Conservation (phyloP, 2,888 invertebrate species). For the Eristalinus sepulchralis region DNA sequence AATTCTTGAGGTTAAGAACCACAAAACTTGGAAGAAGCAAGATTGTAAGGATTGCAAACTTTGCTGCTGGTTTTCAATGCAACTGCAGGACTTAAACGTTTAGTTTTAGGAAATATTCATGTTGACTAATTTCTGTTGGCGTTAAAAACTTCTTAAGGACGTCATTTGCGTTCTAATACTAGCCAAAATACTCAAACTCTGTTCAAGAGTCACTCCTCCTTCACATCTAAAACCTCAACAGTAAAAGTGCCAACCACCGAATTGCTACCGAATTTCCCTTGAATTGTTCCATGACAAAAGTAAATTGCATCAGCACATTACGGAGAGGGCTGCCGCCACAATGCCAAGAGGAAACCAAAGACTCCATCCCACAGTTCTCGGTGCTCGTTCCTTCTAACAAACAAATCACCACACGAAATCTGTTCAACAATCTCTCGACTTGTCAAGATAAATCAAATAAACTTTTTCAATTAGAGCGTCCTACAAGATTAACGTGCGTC, state of each 20-base stretch:
- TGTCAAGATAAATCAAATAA: conserved; percentile 7
- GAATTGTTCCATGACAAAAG: not conserved
- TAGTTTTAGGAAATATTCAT: no score
- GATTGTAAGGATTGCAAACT: no score
- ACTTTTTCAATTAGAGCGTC: conserved; percentile 12
- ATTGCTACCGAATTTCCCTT: not conserved
- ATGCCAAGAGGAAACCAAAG: no score
- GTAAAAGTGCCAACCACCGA: not conserved
- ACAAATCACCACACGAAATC: not conserved
- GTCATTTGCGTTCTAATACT: no score
- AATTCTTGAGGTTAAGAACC: no score
- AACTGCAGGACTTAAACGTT: no score
- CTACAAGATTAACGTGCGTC: conserved; percentile 4
- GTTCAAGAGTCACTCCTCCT: not conserved
- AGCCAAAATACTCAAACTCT: no score
- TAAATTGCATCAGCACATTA: not conserved
- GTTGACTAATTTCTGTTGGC: no score
- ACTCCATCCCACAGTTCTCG: not conserved
- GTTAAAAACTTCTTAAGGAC: no score
- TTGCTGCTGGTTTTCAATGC: no score
- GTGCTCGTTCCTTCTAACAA: not conserved
- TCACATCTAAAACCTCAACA: no score
- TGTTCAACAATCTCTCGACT: not conserved
- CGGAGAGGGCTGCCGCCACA: not conserved
- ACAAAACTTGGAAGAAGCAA: no score